A percentile compares a stretch with the other conserved stretches of the same genome.
phyloP scores from a whole-genome alignment of 2,888 invertebrate genomes.

The Tineola bisselliella region DNA sequence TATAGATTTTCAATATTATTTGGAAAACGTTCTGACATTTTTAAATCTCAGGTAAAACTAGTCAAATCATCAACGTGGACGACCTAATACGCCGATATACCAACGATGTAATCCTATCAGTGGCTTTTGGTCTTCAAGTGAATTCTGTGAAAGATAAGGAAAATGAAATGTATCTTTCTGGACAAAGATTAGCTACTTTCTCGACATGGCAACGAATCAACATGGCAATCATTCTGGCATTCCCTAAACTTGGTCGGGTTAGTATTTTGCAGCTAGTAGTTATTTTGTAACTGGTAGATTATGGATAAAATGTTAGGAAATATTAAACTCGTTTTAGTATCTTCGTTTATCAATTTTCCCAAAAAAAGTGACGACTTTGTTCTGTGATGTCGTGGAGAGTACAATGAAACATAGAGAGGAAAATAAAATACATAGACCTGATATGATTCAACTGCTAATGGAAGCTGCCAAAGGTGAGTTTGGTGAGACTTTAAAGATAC shows the following conservation, averaged over 20 bases:
- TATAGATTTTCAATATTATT: no score
- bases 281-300: not conserved
- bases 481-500: not conserved
- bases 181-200: slow-evolving; percentile 31
- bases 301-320: no score
- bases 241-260: slow-evolving; percentile 33
- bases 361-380: slow-evolving; percentile 1
- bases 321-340: not conserved
- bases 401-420: slow-evolving; percentile 53
- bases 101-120: slow-evolving; percentile 69
- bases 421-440: slow-evolving; percentile 56
- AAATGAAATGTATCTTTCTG: slow-evolving; percentile 60
- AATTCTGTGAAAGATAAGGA: slow-evolving; percentile 61
- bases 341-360: slow-evolving; percentile 3
- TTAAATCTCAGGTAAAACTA: slow-evolving; percentile 13
- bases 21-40: no score
- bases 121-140: slow-evolving; percentile 65
- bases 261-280: not conserved
- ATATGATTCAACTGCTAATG: slow-evolving; percentile 69
- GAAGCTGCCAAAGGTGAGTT: slow-evolving; percentile 31
- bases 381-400: slow-evolving; percentile 17
- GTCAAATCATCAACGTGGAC: slow-evolving; percentile 43
- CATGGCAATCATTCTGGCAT: slow-evolving; percentile 23
- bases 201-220: slow-evolving; percentile 23
- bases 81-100: slow-evolving; percentile 62